Conservation (phyloP, 2,797 vertebrate species). For the Perodicticus potto region DNA sequence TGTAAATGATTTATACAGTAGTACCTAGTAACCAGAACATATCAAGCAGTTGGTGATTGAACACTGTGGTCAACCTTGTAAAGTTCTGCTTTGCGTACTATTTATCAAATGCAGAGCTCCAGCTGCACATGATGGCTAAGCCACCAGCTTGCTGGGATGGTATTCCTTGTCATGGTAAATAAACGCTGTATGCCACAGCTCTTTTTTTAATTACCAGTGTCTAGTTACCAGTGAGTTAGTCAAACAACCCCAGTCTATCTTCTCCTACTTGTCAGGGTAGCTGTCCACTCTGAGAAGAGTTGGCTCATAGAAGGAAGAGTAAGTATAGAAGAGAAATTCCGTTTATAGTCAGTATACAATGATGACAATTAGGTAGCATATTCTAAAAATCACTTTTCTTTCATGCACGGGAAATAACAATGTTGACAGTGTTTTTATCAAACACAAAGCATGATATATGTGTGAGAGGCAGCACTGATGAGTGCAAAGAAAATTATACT, state of each 20-base stretch:
- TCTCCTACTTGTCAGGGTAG: background rate
- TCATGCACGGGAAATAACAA: slow-evolving; percentile 29
- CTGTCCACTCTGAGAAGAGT: background rate
- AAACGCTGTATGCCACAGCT: background rate
- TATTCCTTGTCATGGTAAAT: background rate
- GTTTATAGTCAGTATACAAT: background rate
- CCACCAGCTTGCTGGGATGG: background rate
- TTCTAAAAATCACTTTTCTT: slow-evolving; percentile 45
- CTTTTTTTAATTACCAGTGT: background rate
- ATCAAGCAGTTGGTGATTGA: background rate
- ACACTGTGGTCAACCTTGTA: background rate
- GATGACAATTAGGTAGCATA: background rate
- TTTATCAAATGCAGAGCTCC: background rate
- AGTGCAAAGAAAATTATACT: slow-evolving; percentile 62
- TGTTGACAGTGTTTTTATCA: slow-evolving; percentile 24
- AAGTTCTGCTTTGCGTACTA: background rate
- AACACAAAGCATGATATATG: slow-evolving; percentile 53
- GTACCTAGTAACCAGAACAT: background rate
- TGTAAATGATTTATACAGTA: background rate
- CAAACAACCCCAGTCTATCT: background rate
- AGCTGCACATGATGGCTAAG: background rate
- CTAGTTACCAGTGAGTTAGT: background rate
- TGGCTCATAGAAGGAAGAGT: background rate
- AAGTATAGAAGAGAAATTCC: background rate
- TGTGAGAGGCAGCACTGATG: slow-evolving; percentile 24